These are phyloP conservation scores for Conus canariensis DNA, from an alignment of 2,888 invertebrate genomes.

Conservation along the genomic window DNA sequence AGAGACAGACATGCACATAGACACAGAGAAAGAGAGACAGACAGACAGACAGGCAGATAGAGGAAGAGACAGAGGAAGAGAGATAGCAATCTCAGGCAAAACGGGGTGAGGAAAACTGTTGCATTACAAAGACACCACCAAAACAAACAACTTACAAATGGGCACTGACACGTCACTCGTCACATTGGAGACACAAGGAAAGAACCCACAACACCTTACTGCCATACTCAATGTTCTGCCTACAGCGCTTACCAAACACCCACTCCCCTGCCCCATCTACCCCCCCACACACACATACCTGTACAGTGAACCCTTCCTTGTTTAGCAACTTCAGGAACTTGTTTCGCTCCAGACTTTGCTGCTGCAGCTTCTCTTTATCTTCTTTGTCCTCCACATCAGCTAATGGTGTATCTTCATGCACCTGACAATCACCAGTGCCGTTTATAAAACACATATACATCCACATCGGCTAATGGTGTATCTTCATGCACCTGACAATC, in stretches of 20 bases:
- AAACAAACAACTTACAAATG: too few relatives aligned
- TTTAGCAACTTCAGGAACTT: constrained; percentile 66
- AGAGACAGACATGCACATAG: background rate
- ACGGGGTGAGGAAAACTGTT: too few relatives aligned
- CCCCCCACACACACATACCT: constrained; percentile 25
- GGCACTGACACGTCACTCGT: too few relatives aligned
- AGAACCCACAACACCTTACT: too few relatives aligned
- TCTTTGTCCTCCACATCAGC: constrained; percentile 51
- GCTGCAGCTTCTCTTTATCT: constrained; percentile 46
- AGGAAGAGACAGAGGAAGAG: background rate
- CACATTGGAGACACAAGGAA: too few relatives aligned
- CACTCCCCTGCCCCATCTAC: too few relatives aligned
- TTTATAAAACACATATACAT: background rate
- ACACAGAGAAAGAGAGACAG: background rate
- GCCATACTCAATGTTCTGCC: too few relatives aligned
- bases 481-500: constrained; percentile 21
- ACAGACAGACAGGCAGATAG: background rate
- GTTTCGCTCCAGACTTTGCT: constrained; percentile 47
- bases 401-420: constrained; percentile 27
- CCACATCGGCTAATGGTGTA: constrained; percentile 37
- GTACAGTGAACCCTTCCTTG: constrained; percentile 70
- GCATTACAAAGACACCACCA: too few relatives aligned
- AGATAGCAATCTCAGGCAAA: too few relatives aligned
- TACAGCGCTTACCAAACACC: too few relatives aligned
- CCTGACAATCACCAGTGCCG: background rate